Evolutionary conservation across 2,888 invertebrate species (phyloP).

Genomic region (Sinhomidia bicolor): DNA sequence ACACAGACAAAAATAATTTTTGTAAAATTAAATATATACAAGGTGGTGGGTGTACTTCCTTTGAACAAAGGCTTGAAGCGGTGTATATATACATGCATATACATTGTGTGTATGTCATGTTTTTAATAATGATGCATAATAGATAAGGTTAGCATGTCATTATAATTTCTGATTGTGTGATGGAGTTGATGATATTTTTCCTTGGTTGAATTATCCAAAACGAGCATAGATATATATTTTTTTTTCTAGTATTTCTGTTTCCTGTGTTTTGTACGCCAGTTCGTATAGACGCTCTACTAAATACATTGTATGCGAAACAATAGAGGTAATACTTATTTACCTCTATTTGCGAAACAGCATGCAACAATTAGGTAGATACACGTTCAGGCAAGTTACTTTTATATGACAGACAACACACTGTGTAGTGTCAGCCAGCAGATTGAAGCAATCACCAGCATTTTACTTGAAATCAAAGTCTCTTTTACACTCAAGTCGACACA

Average conservation of each 20-base stretch:
- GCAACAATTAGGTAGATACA: no score
- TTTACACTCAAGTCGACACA: neutral
- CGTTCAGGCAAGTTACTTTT: neutral
- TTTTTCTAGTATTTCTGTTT: slow-evolving; percentile 18
- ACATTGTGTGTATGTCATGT: neutral
- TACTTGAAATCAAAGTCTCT: neutral
- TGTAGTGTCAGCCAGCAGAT: neutral
- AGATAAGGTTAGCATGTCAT: slow-evolving; percentile 15
- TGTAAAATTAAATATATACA: neutral
- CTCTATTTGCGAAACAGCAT: no score
- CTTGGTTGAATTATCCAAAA: neutral
- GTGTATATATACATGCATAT: no score
- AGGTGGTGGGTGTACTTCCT: neutral
- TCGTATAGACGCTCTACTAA: no score
- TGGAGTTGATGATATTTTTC: neutral
- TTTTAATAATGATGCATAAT: neutral
- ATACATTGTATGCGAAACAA: neutral
- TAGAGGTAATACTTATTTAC: no score
- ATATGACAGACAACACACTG: neutral
- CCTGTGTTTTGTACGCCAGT: neutral
- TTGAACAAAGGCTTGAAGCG: neutral
- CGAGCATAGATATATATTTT: no score
- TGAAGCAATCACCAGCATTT: neutral
- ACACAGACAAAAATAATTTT: neutral
- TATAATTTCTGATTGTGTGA: neutral